phyloP scores from a whole-genome alignment of 1,140 invertebrate genomes.

The Sitophilus oryzae region DNA sequence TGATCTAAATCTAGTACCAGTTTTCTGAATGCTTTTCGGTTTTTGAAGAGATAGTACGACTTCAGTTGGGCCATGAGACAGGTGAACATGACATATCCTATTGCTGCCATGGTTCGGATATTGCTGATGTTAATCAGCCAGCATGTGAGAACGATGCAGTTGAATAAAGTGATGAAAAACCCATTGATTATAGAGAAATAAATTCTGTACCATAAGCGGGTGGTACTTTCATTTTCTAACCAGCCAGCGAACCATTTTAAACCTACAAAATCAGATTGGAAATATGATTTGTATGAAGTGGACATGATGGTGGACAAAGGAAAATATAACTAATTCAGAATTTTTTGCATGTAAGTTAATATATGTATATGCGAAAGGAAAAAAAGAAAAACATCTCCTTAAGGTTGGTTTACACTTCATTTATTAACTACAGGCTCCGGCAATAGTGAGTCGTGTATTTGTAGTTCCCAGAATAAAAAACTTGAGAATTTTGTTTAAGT shows the following conservation, averaged over 20 bases:
- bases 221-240: not conserved
- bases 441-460: too few relatives aligned
- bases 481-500: too few relatives aligned
- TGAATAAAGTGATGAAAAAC: not conserved
- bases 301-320: too few relatives aligned
- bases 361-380: too few relatives aligned
- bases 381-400: too few relatives aligned
- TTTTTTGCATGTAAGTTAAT: too few relatives aligned
- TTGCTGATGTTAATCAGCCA: not conserved
- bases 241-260: not conserved
- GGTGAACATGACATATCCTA: not conserved
- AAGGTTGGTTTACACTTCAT: too few relatives aligned
- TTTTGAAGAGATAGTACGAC: not conserved
- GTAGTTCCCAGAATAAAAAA: too few relatives aligned
- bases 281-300: not conserved
- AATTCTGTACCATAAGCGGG: not conserved
- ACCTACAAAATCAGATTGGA: not conserved
- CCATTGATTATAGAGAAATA: not conserved
- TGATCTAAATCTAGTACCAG: not conserved
- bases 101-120: not conserved
- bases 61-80: conserved; percentile 1
- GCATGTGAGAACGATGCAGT: not conserved
- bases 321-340: too few relatives aligned
- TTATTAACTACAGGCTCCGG: too few relatives aligned
- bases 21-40: not conserved